A percentile compares a stretch with the other conserved stretches of the same genome.
phyloP scores from a whole-genome alignment of 2,888 invertebrate species.

The Timema podura region DNA sequence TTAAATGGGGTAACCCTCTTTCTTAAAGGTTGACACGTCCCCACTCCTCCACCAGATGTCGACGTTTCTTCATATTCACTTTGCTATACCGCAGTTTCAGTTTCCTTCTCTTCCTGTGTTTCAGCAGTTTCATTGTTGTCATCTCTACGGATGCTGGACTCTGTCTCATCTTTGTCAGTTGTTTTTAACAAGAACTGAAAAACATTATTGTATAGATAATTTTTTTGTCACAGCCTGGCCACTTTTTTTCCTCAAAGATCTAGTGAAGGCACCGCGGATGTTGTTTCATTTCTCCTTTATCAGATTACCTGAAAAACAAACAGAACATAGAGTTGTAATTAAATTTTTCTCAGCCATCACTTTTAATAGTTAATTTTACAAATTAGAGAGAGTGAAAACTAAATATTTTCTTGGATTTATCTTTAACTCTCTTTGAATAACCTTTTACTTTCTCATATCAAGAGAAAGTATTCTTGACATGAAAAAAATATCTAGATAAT shows the following conservation, averaged over 20 bases:
- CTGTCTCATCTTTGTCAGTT: not conserved
- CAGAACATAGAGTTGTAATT: too few species aligned
- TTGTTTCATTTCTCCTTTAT: conserved; percentile 6
- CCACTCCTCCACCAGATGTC: not conserved
- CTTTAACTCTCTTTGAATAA: too few species aligned
- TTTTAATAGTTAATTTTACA: too few species aligned
- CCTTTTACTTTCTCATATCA: too few species aligned
- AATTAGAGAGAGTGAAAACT: too few species aligned
- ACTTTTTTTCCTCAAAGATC: not conserved
- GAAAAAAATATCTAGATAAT: too few species aligned
- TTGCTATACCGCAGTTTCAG: not conserved
- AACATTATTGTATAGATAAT: conserved; percentile 3
- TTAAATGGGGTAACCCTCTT: not conserved
- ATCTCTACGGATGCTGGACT: not conserved
- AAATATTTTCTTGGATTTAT: too few species aligned
- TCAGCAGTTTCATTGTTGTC: not conserved
- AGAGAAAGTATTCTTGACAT: too few species aligned
- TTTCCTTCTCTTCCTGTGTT: not conserved
- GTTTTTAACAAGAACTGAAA: conserved; percentile 10
- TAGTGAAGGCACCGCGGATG: conserved; percentile 4
- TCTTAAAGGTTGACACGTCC: not conserved
- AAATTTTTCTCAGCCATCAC: too few species aligned
- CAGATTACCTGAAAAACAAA: not conserved
- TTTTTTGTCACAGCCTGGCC: not conserved
- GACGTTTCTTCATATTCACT: not conserved